Base-by-base conservation (phyloP, 2,888 invertebrate genomes). In the Pseudanteris insignis region DNA sequence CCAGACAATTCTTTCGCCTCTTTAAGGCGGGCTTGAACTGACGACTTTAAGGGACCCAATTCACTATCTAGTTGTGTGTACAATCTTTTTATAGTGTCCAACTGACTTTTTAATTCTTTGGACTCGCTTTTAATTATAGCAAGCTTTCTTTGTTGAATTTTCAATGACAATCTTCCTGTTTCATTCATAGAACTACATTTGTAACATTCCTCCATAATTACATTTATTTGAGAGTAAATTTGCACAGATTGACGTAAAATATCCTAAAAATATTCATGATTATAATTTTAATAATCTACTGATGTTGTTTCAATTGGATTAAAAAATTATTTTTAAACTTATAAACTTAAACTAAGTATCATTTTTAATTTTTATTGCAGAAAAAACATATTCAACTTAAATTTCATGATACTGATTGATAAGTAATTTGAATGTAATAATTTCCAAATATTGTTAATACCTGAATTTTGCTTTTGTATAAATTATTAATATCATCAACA, bases 1-100 rank as follows among this genome's bases (percentile, higher is more conserved):
- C 84, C 81, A 2, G 87, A 87, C 1, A 81, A 72, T 1, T 77
- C 71, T 67, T 84, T 84, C 0, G 88, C 89, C 70, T 84, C 83
- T 0, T 72, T 48, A 1, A 86, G 75, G 33, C 85, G 82, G 64
- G 81, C 80, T 68, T 84, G 83, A 0, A 85, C 83, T 47, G 83
- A 81, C 1, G 68, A 70, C 62, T 81, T 83, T 15, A 77, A 40
- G 0, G 78, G 78, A 2, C 63, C 63, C 4, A 81, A 71, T 10
- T 75, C 73, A 5, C 70, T 70, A 24, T 72, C 76, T 1, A 82
- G 67, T 12, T 65, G 44, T n/a, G 73, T 76, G 25, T 77, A 73
- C 1, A 67, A 71, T 24, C 68, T 70, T 67, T 81, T 79, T 0
- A 80, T 77, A 4, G 64, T 67, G n/a, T 65, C 41, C 11, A 74